Evolutionary conservation across 2,797 vertebrate species (phyloP), one percentile per base, ranked within the genome.

Genomic region (Ceyx erithaca): DNA sequence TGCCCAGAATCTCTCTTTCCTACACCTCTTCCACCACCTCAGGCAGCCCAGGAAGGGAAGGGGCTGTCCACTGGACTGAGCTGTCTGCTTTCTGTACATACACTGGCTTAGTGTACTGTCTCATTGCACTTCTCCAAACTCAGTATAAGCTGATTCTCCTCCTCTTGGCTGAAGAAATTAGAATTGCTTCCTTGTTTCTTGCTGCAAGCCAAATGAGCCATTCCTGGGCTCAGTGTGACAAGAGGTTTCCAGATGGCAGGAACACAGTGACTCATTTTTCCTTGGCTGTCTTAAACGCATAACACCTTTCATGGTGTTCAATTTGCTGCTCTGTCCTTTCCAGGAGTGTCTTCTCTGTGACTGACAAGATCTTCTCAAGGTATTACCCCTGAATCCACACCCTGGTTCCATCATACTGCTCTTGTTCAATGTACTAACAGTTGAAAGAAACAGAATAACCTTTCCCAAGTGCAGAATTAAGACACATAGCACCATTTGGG

Each of bases 401-500:
- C 4, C 30, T 28, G 17, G 9, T 8, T 80, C 11, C 22, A 21
- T 40, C 54, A 67, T 35, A 11, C 9, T 13, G 8, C 2, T 19
- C 30, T 18, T 88, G 52, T 61, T 68, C 16, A 31, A 30, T 41
- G 6, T 15, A 61, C 23, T 33, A 70, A 70, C 2, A 8, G 11
- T 57, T 1, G 0, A 30, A 66, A 21, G 21, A 21, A 75, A 43
- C 4, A 86, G 40, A 68, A 41, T 3, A 7, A 48, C 7, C 17
- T 59, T 57, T 73, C 35, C 52, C 31, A 57, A 37, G 22, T 0
- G 0, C 11, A 61, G 55, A 72, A 49, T 6, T 40, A 33, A 49
- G 28, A 62, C 10, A 63, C 19, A 18, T 3, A 69, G 9, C 37
- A 46, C 31, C 0, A 2, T 16, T 57, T 40, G 10, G 17, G 10